These are phyloP conservation scores for Indicator maculatus DNA, from an alignment of 2,113 vertebrate genomes.

Conservation along the genomic window DNA sequence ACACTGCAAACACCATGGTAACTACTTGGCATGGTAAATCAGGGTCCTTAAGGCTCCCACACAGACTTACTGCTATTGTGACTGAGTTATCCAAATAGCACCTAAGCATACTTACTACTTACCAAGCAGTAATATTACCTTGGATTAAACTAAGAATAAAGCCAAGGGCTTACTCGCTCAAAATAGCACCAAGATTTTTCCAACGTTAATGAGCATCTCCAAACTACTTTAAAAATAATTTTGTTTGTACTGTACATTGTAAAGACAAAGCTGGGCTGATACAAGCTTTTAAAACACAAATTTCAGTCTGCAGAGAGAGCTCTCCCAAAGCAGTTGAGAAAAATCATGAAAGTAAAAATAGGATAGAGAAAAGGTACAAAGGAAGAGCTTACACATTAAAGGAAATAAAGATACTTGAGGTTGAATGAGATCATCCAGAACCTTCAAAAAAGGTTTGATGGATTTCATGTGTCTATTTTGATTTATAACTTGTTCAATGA, in stretches of 20 bases:
- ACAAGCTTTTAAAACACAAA: background rate
- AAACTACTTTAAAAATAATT: conserved; percentile 25
- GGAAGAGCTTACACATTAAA: background rate
- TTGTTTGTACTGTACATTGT: background rate
- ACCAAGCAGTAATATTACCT: conserved; percentile 26
- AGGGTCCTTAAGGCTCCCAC: conserved; percentile 45
- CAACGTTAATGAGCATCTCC: background rate
- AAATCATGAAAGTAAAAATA: background rate
- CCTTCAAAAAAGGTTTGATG: background rate
- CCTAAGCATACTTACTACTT: conserved; percentile 20
- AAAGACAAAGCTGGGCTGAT: background rate
- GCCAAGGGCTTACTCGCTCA: background rate
- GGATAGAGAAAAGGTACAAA: background rate
- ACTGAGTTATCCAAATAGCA: conserved; percentile 33
- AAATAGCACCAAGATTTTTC: conserved; percentile 16
- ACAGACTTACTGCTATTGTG: conserved; percentile 36
- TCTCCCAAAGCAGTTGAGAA: background rate
- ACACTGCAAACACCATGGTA: conserved; percentile 63
- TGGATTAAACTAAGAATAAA: conserved; percentile 41
- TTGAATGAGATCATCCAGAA: background rate
- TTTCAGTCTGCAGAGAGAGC: background rate
- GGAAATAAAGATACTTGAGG: background rate
- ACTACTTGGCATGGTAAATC: conserved; percentile 48
- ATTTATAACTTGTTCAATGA: background rate
- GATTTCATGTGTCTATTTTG: background rate